Conservation (phyloP, 2,888 invertebrate genomes). For the Galerucella nymphaeae region DNA sequence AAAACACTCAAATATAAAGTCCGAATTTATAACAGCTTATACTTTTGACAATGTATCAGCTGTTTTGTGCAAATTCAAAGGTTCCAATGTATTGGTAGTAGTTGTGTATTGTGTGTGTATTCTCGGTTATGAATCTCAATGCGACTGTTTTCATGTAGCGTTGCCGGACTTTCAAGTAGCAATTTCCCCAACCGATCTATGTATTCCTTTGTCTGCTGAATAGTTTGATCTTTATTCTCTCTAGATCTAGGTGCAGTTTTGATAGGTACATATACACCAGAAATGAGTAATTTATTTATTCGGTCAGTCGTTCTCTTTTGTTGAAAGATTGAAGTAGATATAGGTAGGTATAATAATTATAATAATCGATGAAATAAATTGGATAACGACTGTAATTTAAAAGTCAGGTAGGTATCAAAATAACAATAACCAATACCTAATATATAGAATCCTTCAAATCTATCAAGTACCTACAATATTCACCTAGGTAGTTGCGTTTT, state of each 20-base stretch:
- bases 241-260: background rate
- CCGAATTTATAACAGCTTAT: background rate
- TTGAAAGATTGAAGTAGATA: background rate
- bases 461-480: no score
- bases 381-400: no score
- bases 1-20: background rate
- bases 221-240: constrained; percentile 19
- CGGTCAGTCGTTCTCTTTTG: background rate
- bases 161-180: constrained; percentile 3
- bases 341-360: no score
- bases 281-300: background rate
- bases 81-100: background rate
- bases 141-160: constrained; percentile 16
- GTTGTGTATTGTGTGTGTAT: background rate
- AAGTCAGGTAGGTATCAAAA: no score
- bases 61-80: constrained; percentile 3
- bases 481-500: no score
- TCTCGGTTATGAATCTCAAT: constrained; percentile 19
- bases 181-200: background rate
- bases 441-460: no score
- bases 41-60: constrained; percentile 12
- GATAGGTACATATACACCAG: background rate
- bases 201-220: constrained; percentile 11
- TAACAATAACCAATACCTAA: no score
- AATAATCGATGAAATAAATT: no score